Evolutionary conservation across 2,113 vertebrate species (phyloP), one percentile per base, ranked within the genome.

Genomic region (Onychostoma macrolepis): DNA sequence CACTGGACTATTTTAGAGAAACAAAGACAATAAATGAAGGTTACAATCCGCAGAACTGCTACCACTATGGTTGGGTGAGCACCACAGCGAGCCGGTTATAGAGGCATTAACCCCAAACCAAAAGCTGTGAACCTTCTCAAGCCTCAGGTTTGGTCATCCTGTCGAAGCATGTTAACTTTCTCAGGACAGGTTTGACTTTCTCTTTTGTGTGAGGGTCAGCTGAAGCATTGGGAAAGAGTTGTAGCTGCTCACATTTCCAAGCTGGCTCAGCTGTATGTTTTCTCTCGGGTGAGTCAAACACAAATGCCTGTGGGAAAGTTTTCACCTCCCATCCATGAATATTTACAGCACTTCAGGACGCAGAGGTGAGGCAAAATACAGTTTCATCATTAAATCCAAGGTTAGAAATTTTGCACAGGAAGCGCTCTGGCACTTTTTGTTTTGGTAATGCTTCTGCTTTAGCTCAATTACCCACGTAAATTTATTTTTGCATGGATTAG

Each of bases 401-500:
- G 91, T 91, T 88, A 91, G 80, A 87, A 85, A 90, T 90, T 89
- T 91, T 90, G 87, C 86, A 87, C 58, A 85, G 75, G 83, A 80
- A 87, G 88, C 85, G 38, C 76, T 58, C 79, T 28, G 28, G 78
- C 85, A 77, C 84, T 56, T 89, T 89, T 89, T 72, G 89, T 85
- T 80, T 84, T 86, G 77, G 89, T 91, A 87, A 90, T 89, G 87
- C 87, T 92, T 90, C 87, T 84, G 88, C 90, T 88, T 83, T 88
- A 84, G 89, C 90, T 93, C 88, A 93, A 92, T 93, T 92, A 93
- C 86, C 85, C 65, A n/a, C 87, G 82, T 91, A 91, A 93, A 93
- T 93, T 76, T 87, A 77, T 92, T 92, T 91, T 91, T 89, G 82
- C 91, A 88, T 90, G 91, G 91, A 94, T 94, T 94, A 92, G 82